Evolutionary conservation across 2,113 vertebrate species (phyloP).

Genomic region (Uria lomvia): DNA sequence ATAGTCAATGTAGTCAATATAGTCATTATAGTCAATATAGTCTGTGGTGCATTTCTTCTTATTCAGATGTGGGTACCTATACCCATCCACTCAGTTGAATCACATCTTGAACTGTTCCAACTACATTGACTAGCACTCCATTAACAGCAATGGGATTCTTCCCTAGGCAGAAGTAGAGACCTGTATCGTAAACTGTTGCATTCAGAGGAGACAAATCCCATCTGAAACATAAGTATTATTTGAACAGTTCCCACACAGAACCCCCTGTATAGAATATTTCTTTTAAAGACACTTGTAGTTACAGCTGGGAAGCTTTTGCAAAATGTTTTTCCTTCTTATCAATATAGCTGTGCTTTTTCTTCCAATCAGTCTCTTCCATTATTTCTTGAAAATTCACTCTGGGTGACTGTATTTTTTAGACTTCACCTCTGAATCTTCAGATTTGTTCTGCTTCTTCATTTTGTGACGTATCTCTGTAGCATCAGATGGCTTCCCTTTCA

Average conservation of each 20-base stretch:
- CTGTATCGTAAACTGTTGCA: neutral
- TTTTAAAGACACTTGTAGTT: neutral
- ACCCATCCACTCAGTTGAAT: neutral
- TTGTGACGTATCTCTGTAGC: neutral
- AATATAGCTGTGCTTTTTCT: neutral
- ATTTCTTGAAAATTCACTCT: neutral
- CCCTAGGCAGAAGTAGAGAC: neutral
- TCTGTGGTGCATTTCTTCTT: neutral
- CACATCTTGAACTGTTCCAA: neutral
- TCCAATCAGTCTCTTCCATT: neutral
- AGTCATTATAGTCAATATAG: neutral
- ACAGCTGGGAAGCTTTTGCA: neutral
- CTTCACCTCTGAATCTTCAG: neutral
- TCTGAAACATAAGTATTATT: neutral
- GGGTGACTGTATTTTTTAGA: neutral
- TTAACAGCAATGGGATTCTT: neutral
- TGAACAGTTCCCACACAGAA: neutral
- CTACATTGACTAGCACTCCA: neutral
- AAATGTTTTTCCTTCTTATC: neutral
- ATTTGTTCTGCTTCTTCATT: neutral
- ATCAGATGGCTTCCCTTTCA: conserved; percentile 11
- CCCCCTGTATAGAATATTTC: neutral
- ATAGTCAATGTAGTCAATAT: neutral
- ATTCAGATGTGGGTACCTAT: neutral
- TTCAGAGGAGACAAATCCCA: neutral